Conservation (phyloP, 2,797 vertebrate species). For the Cirrhinus molitorella region DNA sequence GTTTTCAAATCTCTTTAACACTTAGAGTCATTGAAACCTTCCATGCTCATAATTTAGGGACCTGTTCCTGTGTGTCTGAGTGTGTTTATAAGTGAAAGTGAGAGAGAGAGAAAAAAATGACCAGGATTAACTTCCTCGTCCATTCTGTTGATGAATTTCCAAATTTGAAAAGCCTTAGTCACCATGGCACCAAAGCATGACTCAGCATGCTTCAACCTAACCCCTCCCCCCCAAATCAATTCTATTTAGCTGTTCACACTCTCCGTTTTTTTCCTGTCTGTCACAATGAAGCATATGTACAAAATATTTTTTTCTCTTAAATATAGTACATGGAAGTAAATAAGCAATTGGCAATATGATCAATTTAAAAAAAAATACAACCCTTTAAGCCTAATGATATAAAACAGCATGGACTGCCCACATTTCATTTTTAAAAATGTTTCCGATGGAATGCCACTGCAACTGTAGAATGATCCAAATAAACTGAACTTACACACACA, state of each 20-base stretch:
- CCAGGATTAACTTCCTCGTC: conserved; percentile 49
- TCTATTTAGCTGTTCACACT: conserved; percentile 70
- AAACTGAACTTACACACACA: neutral
- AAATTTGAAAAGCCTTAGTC: conserved; percentile 40
- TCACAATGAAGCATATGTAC: conserved; percentile 31
- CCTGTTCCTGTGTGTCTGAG: neutral
- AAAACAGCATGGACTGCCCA: neutral
- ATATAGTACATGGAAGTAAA: neutral
- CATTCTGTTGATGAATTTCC: conserved; percentile 52
- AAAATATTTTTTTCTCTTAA: neutral
- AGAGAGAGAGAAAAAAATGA: neutral
- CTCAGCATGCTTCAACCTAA: conserved; percentile 60
- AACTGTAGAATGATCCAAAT: neutral
- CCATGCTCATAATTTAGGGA: neutral
- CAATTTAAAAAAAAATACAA: neutral
- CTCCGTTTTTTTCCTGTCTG: conserved; percentile 65
- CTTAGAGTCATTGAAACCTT: neutral
- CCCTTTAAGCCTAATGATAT: neutral
- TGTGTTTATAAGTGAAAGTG: neutral
- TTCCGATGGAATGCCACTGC: neutral
- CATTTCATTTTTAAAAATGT: neutral
- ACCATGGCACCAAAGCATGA: conserved; percentile 65
- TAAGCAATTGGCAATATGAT: neutral
- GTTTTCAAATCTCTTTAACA: neutral
- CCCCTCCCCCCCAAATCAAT: conserved; percentile 57